Evolutionary conservation across 2,797 vertebrate genomes (phyloP), one percentile per base, ranked within the genome.

Genomic region (Selene dorsalis): DNA sequence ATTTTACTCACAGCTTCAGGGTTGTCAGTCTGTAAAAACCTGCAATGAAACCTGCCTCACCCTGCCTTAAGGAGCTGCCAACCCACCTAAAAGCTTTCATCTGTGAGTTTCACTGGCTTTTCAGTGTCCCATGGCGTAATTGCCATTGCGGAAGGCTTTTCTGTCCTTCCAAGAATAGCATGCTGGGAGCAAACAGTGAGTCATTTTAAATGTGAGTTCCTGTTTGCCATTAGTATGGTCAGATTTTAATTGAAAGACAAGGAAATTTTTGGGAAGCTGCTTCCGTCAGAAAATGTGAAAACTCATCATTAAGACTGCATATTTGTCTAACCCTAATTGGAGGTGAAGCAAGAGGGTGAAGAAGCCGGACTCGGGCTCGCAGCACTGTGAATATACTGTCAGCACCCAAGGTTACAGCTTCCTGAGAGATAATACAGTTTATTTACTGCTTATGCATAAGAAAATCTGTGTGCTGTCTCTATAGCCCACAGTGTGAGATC

Each of bases 21-120:
- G 76, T 67, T 87, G 87, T 83, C 84, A 83, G 85, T 89, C 78
- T 86, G 87, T 88, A 83, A 91, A 52, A 89, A 87, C 73, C 73
- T 84, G 76, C 69, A 75, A 74, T 81, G 82, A 87, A 89, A 88
- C 76, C 83, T 73, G 60, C 77, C 77, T 86, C 83, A 84, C 83
- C 82, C 87, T 77, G 81, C 74, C 76, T 80, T 73, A 78, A 90
- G 76, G 74, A 84, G 80, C 80, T 79, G 87, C 87, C 82, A 84
- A 69, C 79, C 79, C 67, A 78, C 73, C 85, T 71, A 67, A 88
- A 88, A 79, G 83, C 85, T 87, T 86, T 89, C 73, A 90, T 90
- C 80, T 77, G 52, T n/a, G 65, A 47, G 55, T 79, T 71, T 80
- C 53, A 13, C 71, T 43, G 77, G 82, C 50, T 79, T 70, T 65